Conservation (phyloP, 2,797 vertebrate genomes). For the Phyllotis vaccarum region DNA sequence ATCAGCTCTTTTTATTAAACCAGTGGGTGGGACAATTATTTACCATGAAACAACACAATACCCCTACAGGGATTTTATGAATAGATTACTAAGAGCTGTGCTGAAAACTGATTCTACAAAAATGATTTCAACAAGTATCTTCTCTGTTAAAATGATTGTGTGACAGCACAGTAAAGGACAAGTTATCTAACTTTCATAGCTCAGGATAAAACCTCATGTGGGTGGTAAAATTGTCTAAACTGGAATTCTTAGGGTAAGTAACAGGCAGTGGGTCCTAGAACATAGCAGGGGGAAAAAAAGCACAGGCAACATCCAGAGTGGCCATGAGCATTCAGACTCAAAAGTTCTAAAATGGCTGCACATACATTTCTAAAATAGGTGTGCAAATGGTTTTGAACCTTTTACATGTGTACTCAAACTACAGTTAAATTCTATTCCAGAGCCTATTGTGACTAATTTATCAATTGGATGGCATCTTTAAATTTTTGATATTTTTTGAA, state of each 20-base stretch:
- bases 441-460: constrained; percentile 19
- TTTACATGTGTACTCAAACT: neutral
- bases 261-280: neutral
- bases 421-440: constrained; percentile 12
- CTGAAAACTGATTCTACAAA: neutral
- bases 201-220: neutral
- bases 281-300: neutral
- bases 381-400: neutral
- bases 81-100: neutral
- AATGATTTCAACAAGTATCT: neutral
- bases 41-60: no score
- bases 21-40: no score
- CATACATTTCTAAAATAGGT: constrained; percentile 6
- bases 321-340: neutral
- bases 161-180: neutral
- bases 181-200: neutral
- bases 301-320: neutral
- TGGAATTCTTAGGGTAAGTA: neutral
- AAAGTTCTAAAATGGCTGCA: neutral
- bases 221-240: neutral
- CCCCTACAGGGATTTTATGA: no score
- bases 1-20: no score
- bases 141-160: neutral
- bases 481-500: constrained; percentile 29
- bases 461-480: neutral